These are phyloP conservation scores for Phalacrocorax aristotelis DNA, from an alignment of 2,113 vertebrate genomes.

Conservation along the genomic window DNA sequence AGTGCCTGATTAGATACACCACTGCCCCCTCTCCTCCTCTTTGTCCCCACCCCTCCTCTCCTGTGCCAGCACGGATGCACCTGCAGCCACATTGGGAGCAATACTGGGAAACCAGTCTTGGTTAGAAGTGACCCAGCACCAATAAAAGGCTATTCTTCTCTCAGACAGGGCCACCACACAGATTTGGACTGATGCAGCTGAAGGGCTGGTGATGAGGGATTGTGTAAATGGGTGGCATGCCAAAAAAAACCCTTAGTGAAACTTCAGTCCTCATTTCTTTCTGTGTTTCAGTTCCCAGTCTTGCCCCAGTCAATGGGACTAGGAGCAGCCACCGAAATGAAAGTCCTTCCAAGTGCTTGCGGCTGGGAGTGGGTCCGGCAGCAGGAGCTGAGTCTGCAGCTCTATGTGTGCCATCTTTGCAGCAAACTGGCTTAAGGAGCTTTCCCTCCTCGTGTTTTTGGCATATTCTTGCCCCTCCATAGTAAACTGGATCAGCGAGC, in stretches of 20 bases:
- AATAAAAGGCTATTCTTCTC: neutral
- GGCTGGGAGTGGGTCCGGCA: neutral
- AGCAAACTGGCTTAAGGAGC: neutral
- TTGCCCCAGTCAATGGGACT: neutral
- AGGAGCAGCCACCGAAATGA: neutral
- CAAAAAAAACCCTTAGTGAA: neutral
- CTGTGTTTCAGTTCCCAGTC: slow-evolving; percentile 42
- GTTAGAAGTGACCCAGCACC: neutral
- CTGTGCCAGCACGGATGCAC: neutral
- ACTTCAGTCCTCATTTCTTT: slow-evolving; percentile 38
- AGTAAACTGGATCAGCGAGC: neutral
- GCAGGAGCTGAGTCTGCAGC: neutral
- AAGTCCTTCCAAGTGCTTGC: fast-evolving
- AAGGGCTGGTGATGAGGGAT: neutral
- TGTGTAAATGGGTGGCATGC: neutral
- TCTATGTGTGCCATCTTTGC: neutral
- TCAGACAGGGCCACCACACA: neutral
- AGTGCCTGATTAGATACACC: neutral
- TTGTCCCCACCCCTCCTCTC: neutral
- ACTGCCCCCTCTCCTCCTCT: neutral
- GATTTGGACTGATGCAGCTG: neutral
- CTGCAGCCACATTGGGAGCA: neutral
- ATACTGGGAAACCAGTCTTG: neutral
- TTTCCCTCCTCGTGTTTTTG: neutral
- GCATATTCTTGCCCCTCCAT: neutral